Evolutionary conservation across 1,140 invertebrate species (phyloP), one percentile per base, ranked within the genome.

Genomic region (Diabrotica undecimpunctata): DNA sequence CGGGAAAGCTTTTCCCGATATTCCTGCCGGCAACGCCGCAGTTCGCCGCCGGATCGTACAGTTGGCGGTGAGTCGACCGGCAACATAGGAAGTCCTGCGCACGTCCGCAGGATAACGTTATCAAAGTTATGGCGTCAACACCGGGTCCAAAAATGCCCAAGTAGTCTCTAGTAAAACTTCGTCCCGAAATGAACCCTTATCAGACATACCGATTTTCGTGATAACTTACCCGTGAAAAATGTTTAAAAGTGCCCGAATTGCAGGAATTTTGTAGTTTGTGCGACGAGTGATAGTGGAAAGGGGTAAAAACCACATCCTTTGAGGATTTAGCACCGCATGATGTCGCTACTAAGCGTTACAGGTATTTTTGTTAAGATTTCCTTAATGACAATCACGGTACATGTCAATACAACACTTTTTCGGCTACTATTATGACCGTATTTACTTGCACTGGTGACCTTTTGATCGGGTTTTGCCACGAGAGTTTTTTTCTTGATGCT

Each of bases 291-390:
- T 10, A 57, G 55, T 57, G 55, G 41, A 46, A 46, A 46, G 41
- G 41, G 41, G 25, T 46, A 10, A 46, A 46, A 46, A 46, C 41
- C 35, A n/a, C n/a, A 57, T 57, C 37, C 36, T 38, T 37, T 36
- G 36, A 37, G 55, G 36, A 57, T 41, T 36, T 11, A 57, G 7
- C 14, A 50, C 58, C 58, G 14, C 58, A 60, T 60, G 58, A 60
- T 60, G 58, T 60, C 58, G 39, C 58, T 60, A n/a, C 58, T 60
- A 50, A 60, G 46, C 50, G 58, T 60, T 10, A 60, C 58, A 60
- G 58, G 58, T 60, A 51, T 46, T 12, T 12, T 35, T 54, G 12
- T 46, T 10, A 6, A 25, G 25, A 25, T 25, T 25, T 25, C 4
- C 25, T 25, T 25, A 25, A 25, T 25, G 25, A 25, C 25, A 25